Percentiles rank a stretch among this genome's conserved stretches.
Conservation (phyloP, 2,797 vertebrate species). For the Epinephelus awoara region DNA sequence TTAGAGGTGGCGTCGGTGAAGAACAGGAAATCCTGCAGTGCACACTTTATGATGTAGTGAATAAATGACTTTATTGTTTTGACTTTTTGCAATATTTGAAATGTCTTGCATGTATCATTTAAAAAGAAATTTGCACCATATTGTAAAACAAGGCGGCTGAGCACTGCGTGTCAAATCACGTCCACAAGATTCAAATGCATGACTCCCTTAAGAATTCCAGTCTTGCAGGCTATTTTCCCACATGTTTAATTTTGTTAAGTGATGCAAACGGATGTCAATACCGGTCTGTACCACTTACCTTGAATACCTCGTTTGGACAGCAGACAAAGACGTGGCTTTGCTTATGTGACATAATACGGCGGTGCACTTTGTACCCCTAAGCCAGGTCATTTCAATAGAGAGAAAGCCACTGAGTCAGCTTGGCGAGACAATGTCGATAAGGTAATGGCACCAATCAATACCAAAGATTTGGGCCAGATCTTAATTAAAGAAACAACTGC, state of each 20-base stretch:
- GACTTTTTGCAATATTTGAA: constrained; percentile 5
- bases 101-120: constrained; percentile 4
- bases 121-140: constrained; percentile 4
- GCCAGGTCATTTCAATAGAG: constrained; percentile 81
- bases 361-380: constrained; percentile 79
- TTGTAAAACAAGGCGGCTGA: constrained; percentile 36
- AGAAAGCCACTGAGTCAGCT: constrained; percentile 89
- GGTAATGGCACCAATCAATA: constrained; percentile 93
- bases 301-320: constrained; percentile 73
- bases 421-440: constrained; percentile 88
- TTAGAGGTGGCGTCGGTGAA: constrained; percentile 23
- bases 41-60: not conserved
- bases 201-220: constrained; percentile 56
- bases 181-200: constrained; percentile 35
- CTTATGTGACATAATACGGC: constrained; percentile 81
- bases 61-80: constrained; percentile 3
- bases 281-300: constrained; percentile 80
- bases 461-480: constrained; percentile 92
- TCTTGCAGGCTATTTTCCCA: constrained; percentile 77
- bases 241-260: constrained; percentile 85
- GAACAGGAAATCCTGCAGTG: not conserved
- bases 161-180: constrained; percentile 47
- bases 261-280: constrained; percentile 81
- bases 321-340: constrained; percentile 77
- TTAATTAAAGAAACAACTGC: constrained; percentile 98